Conservation (phyloP, 1,140 invertebrate species). For the Sycophaga agraensis region DNA sequence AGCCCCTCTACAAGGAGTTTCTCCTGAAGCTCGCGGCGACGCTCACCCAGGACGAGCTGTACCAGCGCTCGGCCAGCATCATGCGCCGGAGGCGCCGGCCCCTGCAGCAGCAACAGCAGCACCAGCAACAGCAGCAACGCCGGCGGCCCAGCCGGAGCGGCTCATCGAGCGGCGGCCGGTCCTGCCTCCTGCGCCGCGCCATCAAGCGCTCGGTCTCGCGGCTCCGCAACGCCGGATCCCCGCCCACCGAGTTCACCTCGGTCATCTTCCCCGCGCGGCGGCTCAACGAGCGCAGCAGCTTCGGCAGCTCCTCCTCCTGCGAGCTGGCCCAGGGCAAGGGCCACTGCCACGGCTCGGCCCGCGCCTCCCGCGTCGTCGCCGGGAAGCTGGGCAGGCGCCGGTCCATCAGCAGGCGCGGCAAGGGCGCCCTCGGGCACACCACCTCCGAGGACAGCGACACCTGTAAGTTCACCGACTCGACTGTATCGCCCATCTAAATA, state of each 20-base stretch:
- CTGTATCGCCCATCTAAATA: no score
- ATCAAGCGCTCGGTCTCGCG: slow-evolving; percentile 56
- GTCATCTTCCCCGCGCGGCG: slow-evolving; percentile 56
- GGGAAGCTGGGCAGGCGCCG: slow-evolving; percentile 46
- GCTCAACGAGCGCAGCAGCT: slow-evolving; percentile 44
- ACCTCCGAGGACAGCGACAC: slow-evolving; percentile 68
- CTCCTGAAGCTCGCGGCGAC: slow-evolving; percentile 82
- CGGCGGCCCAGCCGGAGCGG: slow-evolving; percentile 42
- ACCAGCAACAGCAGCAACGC: no score
- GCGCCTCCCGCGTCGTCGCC: slow-evolving; percentile 45
- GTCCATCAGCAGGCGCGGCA: slow-evolving; percentile 40
- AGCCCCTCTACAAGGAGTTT: slow-evolving; percentile 88
- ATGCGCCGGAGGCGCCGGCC: slow-evolving; percentile 72
- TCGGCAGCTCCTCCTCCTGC: slow-evolving; percentile 53
- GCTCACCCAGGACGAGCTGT: slow-evolving; percentile 85
- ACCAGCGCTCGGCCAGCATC: slow-evolving; percentile 83
- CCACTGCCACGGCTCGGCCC: neutral
- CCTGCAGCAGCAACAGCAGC: no score
- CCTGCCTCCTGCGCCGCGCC: slow-evolving; percentile 49
- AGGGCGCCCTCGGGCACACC: slow-evolving; percentile 42
- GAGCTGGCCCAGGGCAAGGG: slow-evolving; percentile 21
- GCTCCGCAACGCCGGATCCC: slow-evolving; percentile 50
- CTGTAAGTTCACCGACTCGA: slow-evolving; percentile 44
- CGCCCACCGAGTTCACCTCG: slow-evolving; percentile 58
- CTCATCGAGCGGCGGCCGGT: slow-evolving; percentile 33